Evolutionary conservation across 2,797 vertebrate species (phyloP).

Genomic region (Rhabdomys pumilio): DNA sequence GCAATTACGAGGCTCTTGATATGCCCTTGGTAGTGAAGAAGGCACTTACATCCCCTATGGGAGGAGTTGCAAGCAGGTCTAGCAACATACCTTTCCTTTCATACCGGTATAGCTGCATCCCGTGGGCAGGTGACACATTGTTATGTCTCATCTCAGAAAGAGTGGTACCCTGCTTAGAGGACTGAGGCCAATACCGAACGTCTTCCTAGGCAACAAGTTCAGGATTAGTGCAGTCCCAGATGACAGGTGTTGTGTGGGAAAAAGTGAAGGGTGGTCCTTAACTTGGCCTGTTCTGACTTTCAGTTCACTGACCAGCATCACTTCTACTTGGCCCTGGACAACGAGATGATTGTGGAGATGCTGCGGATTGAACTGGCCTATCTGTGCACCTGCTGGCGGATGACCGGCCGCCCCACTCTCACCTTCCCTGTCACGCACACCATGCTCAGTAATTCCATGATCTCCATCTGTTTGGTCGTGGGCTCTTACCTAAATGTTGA

Average conservation of each 20-base stretch:
- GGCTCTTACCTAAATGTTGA: conserved; percentile 34
- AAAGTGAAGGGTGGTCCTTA: conserved; percentile 4
- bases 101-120: neutral
- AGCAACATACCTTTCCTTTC: neutral
- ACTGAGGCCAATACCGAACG: conserved; percentile 9
- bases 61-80: conserved; percentile 24
- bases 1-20: conserved; percentile 49
- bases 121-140: neutral
- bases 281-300: conserved; percentile 77
- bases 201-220: conserved; percentile 5
- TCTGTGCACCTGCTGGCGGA: conserved; percentile 97
- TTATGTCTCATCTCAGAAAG: neutral
- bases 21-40: neutral
- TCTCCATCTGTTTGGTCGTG: neutral
- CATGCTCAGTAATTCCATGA: conserved; percentile 93
- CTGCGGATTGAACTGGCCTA: conserved; percentile 96
- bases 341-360: conserved; percentile 99
- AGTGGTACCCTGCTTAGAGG: neutral
- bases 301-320: conserved; percentile 99
- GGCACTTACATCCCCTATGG: neutral
- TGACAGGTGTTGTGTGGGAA: neutral
- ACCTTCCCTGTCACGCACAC: conserved; percentile 96
- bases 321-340: conserved; percentile 99
- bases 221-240: neutral
- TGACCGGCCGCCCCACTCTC: conserved; percentile 97